Conservation (phyloP, 2,888 invertebrate genomes). For the Macrophya alboannulata region DNA sequence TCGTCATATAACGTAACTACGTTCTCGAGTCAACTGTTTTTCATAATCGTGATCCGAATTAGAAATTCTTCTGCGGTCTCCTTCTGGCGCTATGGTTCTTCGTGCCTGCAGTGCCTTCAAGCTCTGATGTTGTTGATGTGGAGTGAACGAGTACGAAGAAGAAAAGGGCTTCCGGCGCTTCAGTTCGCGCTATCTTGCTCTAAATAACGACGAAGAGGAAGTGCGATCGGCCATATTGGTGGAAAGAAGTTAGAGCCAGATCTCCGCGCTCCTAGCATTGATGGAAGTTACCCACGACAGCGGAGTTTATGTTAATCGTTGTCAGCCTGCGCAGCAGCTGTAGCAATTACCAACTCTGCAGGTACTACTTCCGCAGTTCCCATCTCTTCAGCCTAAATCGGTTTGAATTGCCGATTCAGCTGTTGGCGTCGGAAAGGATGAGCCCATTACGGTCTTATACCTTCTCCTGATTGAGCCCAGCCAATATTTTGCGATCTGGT, state of each 20-base stretch:
- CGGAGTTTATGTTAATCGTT: not conserved
- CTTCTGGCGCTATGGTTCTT: not conserved
- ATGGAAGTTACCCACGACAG: not conserved
- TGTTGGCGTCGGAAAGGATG: not conserved
- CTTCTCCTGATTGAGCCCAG: not conserved
- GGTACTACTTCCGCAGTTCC: not conserved
- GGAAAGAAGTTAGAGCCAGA: not conserved
- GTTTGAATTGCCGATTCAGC: not conserved
- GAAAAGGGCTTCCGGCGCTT: not conserved
- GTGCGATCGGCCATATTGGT: not conserved
- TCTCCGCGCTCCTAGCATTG: not conserved
- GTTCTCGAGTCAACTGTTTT: constrained; percentile 35
- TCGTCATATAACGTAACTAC: constrained; percentile 30
- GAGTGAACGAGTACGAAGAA: not conserved
- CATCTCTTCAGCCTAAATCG: not conserved
- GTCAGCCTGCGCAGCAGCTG: not conserved
- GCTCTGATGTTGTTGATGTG: not conserved
- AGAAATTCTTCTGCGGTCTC: not conserved
- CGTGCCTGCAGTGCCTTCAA: not conserved
- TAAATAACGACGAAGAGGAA: not conserved
- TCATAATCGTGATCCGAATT: constrained; percentile 47
- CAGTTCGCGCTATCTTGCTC: not conserved
- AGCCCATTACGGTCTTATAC: not conserved
- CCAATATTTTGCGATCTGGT: no score
- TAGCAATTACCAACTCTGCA: not conserved